These are phyloP conservation scores for Graptemys geographica DNA, from an alignment of 2,797 vertebrate species.

Conservation along the genomic window DNA sequence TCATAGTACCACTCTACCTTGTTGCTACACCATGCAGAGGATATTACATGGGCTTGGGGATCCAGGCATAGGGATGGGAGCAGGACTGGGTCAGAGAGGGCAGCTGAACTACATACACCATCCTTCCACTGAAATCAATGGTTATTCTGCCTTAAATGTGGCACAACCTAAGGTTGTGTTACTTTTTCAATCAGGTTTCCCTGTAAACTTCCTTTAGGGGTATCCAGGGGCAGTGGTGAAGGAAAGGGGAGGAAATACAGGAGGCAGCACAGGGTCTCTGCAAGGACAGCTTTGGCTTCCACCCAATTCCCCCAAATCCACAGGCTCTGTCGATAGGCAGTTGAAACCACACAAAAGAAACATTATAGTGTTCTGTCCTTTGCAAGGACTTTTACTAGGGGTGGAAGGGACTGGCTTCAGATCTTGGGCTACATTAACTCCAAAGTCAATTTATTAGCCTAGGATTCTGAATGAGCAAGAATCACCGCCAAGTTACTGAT, in stretches of 20 bases:
- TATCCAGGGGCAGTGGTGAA: background rate
- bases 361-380: background rate
- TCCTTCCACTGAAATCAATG: background rate
- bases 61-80: background rate
- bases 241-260: background rate
- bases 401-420: background rate
- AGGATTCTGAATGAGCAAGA: slow-evolving; percentile 45
- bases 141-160: background rate
- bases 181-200: background rate
- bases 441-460: slow-evolving; percentile 8
- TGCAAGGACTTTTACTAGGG: background rate
- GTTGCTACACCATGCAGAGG: background rate
- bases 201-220: background rate
- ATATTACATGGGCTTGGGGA: background rate
- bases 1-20: background rate
- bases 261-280: background rate
- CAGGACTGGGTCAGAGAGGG: background rate
- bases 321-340: background rate
- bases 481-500: slow-evolving; percentile 6
- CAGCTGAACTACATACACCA: background rate
- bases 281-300: background rate
- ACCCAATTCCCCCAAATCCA: background rate
- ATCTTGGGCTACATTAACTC: slow-evolving; percentile 16
- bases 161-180: fast-evolving
- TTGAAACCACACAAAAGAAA: background rate